Evolutionary conservation across 1,140 invertebrate genomes (phyloP).

Genomic region (Anagrus nilaparvatae): DNA sequence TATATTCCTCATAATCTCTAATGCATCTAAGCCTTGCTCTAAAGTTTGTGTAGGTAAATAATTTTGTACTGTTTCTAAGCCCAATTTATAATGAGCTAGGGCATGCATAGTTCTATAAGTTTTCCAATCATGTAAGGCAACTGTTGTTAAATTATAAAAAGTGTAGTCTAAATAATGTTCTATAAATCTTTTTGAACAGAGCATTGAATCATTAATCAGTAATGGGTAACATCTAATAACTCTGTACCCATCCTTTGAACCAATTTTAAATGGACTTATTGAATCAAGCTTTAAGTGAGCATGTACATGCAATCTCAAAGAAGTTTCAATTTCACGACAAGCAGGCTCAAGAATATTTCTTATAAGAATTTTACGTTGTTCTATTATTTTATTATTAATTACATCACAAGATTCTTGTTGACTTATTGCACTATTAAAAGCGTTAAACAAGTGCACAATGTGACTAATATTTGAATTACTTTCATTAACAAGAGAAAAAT

Average conservation of each 20-base stretch:
- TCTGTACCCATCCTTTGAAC: constrained; percentile 32
- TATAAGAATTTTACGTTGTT: constrained; percentile 25
- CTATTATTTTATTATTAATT: constrained; percentile 19
- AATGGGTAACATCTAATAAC: constrained; percentile 26
- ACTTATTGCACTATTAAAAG: constrained; percentile 30
- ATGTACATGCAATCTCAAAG: constrained; percentile 81
- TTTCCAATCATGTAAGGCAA: constrained; percentile 95
- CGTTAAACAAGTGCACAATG: constrained; percentile 30
- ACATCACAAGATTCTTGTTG: constrained; percentile 24
- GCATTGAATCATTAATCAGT: constrained; percentile 24
- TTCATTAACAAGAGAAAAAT: constrained; percentile 27
- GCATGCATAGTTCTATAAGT: constrained; percentile 86
- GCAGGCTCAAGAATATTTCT: constrained; percentile 61
- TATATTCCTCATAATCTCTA: constrained; percentile 97
- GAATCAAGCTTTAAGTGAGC: constrained; percentile 79
- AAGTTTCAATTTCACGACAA: constrained; percentile 81
- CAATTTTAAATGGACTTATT: constrained; percentile 61
- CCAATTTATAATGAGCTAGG: constrained; percentile 79
- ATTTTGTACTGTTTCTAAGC: constrained; percentile 73
- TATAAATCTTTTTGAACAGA: constrained; percentile 43
- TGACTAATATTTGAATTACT: constrained; percentile 30
- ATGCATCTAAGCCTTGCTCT: constrained; percentile 94
- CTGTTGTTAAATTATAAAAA: constrained; percentile 96
- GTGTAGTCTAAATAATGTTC: constrained; percentile 90
- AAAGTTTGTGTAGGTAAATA: constrained; percentile 92